phyloP scores from a whole-genome alignment of 2,113 vertebrate genomes.

The Pseudopodoces humilis region DNA sequence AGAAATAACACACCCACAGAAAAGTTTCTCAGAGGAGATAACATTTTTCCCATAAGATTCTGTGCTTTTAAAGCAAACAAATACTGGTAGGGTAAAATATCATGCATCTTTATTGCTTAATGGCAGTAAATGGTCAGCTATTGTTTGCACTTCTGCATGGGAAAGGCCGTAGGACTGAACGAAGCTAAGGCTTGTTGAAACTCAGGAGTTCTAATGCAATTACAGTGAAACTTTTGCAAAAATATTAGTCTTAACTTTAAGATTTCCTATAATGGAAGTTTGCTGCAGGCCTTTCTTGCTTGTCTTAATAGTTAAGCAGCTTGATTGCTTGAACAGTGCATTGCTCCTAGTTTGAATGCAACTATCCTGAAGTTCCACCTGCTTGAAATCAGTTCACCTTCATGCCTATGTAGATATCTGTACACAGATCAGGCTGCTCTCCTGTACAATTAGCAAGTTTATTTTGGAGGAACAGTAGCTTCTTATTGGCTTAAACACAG shows the following conservation, averaged over 20 bases:
- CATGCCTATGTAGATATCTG: neutral
- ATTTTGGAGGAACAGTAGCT: neutral
- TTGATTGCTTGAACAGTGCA: neutral
- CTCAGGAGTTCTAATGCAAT: neutral
- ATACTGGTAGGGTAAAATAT: neutral
- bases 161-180: neutral
- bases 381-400: neutral
- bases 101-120: neutral
- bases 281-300: neutral
- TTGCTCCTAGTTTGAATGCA: neutral
- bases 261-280: neutral
- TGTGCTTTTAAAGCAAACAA: neutral
- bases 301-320: neutral
- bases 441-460: neutral
- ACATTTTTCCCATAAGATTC: neutral
- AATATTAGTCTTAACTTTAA: neutral
- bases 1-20: neutral
- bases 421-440: neutral
- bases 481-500: neutral
- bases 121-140: neutral
- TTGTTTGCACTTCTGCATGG: neutral
- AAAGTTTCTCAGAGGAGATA: neutral
- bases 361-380: neutral
- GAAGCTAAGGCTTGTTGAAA: neutral
- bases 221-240: neutral